Conservation (phyloP, 2,797 vertebrate genomes). For the Anas flavirostris region DNA sequence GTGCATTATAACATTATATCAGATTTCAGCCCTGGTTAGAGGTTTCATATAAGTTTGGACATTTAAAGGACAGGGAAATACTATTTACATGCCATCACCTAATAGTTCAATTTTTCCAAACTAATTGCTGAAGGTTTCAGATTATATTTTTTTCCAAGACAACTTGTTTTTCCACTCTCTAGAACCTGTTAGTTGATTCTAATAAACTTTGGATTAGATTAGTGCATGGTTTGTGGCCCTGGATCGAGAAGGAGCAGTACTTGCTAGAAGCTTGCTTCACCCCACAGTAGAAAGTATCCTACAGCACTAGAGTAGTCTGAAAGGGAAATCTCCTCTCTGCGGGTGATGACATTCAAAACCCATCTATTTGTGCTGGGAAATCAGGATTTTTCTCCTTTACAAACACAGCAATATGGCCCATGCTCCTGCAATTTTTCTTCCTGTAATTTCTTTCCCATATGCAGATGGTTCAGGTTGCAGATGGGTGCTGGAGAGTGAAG, state of each 20-base stretch:
- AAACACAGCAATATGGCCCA: neutral
- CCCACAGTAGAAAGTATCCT: accelerated
- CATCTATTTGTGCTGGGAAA: neutral
- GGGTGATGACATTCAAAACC: neutral
- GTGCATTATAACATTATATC: neutral
- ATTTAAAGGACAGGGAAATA: neutral
- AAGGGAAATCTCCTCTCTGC: neutral
- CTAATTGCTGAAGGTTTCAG: neutral
- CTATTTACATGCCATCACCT: neutral
- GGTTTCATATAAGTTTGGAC: neutral
- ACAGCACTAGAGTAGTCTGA: neutral
- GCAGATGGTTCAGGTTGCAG: neutral
- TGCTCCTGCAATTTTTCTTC: neutral
- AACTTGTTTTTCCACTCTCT: neutral
- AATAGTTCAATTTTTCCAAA: neutral
- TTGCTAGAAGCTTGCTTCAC: neutral
- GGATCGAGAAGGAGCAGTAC: accelerated
- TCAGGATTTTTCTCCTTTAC: neutral
- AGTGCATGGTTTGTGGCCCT: accelerated
- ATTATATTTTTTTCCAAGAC: neutral
- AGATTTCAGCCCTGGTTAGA: neutral
- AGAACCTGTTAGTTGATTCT: neutral
- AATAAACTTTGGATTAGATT: accelerated
- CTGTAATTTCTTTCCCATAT: neutral
- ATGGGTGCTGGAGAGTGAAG: neutral